phyloP scores from a whole-genome alignment of 2,888 invertebrate genomes.

The Drosophila flavopinicola region DNA sequence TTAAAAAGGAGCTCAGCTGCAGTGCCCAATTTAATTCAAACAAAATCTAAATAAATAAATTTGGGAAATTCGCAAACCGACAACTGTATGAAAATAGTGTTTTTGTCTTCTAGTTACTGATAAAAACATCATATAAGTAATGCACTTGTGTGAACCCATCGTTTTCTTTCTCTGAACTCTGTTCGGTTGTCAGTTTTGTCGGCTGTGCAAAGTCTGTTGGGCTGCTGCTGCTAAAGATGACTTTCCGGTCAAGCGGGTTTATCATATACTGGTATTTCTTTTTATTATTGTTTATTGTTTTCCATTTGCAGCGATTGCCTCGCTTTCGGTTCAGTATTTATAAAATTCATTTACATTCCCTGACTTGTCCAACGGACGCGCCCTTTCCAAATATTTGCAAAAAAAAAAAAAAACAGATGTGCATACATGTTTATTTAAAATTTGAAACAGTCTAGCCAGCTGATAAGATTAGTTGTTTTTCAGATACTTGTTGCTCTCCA shows the following conservation, averaged over 20 bases:
- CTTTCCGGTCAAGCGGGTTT: constrained; percentile 69
- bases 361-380: constrained; percentile 19
- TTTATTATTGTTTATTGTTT: constrained; percentile 36
- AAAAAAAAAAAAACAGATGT: background rate
- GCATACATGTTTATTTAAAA: background rate
- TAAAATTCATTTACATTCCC: constrained; percentile 50
- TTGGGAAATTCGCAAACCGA: too few species aligned
- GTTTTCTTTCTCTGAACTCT: constrained; percentile 16
- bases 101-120: background rate
- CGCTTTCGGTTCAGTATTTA: constrained; percentile 53
- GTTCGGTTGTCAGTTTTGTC: constrained; percentile 11
- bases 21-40: too few species aligned
- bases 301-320: constrained; percentile 31
- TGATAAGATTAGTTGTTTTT: constrained; percentile 13
- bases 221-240: constrained; percentile 39
- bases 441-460: background rate
- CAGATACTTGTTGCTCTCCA: background rate
- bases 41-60: too few species aligned
- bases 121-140: background rate
- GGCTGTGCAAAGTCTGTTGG: constrained; percentile 20
- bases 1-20: too few species aligned
- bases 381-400: constrained; percentile 34
- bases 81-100: too few species aligned
- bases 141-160: background rate
- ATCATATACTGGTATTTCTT: constrained; percentile 21